Conservation (phyloP, 2,888 invertebrate species). For the Melitaea athalia region DNA sequence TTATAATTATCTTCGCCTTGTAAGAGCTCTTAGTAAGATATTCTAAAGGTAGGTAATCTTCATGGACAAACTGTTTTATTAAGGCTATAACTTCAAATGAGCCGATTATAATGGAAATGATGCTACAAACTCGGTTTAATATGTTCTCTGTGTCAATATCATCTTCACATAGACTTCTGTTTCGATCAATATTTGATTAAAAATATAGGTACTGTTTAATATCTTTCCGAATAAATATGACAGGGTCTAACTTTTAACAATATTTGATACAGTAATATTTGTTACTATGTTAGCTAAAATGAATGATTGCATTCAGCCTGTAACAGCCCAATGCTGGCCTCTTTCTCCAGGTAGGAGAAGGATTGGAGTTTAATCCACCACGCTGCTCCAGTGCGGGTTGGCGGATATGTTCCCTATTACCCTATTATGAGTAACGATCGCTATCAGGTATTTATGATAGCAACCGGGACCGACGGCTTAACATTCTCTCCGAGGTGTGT, state of each 20-base stretch:
- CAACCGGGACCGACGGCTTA: no score
- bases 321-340: no score
- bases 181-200: neutral
- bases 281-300: no score
- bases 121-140: conserved; percentile 17
- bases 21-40: neutral
- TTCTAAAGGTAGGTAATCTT: conserved; percentile 8
- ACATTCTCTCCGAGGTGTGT: no score
- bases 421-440: no score
- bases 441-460: no score
- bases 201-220: neutral
- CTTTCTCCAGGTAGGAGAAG: no score
- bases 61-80: conserved; percentile 29
- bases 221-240: neutral
- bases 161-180: conserved; percentile 1
- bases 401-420: no score
- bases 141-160: conserved; percentile 1
- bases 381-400: no score
- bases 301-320: no score
- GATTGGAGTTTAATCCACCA: no score
- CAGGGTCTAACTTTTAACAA: neutral
- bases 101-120: conserved; percentile 17
- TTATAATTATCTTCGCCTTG: conserved; percentile 17
- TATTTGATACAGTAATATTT: no score
- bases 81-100: conserved; percentile 18